phyloP scores from a whole-genome alignment of 2,888 invertebrate genomes.

The Selenia dentaria region DNA sequence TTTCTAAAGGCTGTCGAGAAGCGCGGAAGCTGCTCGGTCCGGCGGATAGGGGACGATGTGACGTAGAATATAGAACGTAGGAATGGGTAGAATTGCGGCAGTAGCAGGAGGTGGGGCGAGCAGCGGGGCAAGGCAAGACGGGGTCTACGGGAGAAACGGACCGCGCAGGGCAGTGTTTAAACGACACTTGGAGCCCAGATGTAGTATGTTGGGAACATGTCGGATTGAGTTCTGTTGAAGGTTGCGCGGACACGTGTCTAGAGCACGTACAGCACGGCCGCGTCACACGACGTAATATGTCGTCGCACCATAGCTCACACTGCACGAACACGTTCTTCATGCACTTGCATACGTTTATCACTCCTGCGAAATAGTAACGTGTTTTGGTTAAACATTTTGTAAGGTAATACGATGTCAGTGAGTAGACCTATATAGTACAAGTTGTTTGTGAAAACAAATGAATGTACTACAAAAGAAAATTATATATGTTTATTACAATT shows the following conservation, averaged over 20 bases:
- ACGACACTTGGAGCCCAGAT: neutral
- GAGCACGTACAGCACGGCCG: conserved; percentile 68
- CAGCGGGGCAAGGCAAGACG: conserved; percentile 44
- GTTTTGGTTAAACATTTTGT: too few relatives aligned
- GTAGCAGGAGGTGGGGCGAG: conserved; percentile 9
- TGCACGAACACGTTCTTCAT: conserved; percentile 74
- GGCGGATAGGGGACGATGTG: neutral
- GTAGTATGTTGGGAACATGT: too few relatives aligned
- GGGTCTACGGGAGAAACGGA: neutral
- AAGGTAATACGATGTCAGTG: too few relatives aligned
- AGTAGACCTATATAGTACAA: too few relatives aligned
- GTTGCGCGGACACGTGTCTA: conserved; percentile 57
- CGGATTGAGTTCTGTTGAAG: conserved; percentile 45
- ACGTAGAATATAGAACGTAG: neutral
- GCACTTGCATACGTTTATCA: conserved; percentile 71
- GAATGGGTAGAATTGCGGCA: neutral
- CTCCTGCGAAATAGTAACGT: conserved; percentile 45
- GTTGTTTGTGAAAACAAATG: too few relatives aligned
- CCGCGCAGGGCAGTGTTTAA: neutral
- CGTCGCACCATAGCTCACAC: conserved; percentile 75
- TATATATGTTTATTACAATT: too few relatives aligned
- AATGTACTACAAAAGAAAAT: too few relatives aligned
- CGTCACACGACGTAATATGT: conserved; percentile 61
- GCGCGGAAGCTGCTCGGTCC: neutral
- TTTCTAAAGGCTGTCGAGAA: conserved; percentile 1